A percentile compares a stretch with the other conserved stretches of the same genome.
These are phyloP conservation scores for Drosophila burlai DNA, from an alignment of 1,140 invertebrate genomes.

Conservation along the genomic window DNA sequence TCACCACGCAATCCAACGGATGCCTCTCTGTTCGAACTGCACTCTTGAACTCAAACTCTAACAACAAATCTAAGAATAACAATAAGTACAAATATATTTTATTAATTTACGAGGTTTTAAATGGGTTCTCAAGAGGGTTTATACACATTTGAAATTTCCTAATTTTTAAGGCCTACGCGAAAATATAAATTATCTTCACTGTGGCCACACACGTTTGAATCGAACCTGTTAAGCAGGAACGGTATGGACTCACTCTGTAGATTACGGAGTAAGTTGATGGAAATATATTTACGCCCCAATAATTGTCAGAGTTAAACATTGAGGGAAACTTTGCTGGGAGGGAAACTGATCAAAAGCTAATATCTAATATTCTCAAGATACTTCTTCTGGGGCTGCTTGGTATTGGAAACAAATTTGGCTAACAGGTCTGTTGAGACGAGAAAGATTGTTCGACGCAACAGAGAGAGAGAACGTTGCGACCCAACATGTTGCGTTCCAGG, in stretches of 20 bases:
- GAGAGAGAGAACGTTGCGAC: no score
- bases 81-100: neutral
- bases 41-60: slow-evolving; percentile 25
- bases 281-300: neutral
- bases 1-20: slow-evolving; percentile 52
- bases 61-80: neutral
- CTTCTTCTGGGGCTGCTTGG: neutral
- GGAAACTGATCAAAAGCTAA: neutral
- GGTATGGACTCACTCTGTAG: neutral
- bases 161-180: neutral
- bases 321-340: neutral
- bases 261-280: neutral
- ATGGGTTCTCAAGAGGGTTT: no score
- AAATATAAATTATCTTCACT: neutral
- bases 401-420: neutral
- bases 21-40: slow-evolving; percentile 25
- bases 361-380: neutral
- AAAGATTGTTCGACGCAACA: neutral
- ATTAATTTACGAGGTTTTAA: neutral
- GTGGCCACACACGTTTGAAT: neutral
- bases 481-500: neutral
- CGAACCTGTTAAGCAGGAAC: neutral
- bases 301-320: neutral
- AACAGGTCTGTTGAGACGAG: neutral
- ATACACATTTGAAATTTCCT: neutral